phyloP scores from a whole-genome alignment of 2,888 invertebrate species.

The Orchesellides sinensis region DNA sequence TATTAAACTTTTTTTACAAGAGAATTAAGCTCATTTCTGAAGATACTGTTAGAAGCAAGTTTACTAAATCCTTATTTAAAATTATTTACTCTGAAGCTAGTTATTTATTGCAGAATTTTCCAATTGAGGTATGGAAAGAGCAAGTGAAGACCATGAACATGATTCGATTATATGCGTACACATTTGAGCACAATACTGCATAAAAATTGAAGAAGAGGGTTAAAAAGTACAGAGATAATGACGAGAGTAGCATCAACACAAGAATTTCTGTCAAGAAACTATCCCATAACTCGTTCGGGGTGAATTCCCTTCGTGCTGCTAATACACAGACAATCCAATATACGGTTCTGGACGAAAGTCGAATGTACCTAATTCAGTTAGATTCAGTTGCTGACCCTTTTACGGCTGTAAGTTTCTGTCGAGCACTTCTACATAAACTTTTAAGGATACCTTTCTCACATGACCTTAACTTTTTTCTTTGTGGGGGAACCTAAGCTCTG shows the following conservation, averaged over 20 bases:
- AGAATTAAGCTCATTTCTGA: too few species aligned
- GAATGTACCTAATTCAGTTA: constrained; percentile 9
- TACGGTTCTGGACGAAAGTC: background rate
- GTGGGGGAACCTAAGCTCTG: background rate
- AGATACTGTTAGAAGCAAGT: background rate
- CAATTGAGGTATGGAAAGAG: background rate
- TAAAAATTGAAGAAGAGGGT: background rate
- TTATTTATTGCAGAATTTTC: constrained; percentile 8
- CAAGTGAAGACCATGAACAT: too few species aligned
- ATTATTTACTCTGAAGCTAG: constrained; percentile 6
- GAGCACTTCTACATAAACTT: constrained; percentile 6
- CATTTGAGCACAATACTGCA: background rate
- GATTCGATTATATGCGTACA: too few species aligned
- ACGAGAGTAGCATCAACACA: background rate
- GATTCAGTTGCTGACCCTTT: constrained; percentile 48
- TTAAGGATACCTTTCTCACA: constrained; percentile 36
- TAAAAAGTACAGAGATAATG: constrained; percentile 2
- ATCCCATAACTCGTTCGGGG: constrained; percentile 15
- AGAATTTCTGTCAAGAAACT: background rate
- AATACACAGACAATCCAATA: too few species aligned
- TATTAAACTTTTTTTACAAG: too few species aligned
- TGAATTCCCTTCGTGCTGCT: background rate
- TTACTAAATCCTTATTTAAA: too few species aligned
- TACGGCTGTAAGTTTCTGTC: constrained; percentile 10
- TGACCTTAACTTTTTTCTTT: constrained; percentile 59